Base-by-base conservation (phyloP, 2,113 vertebrate species). In the Gavia stellata region DNA sequence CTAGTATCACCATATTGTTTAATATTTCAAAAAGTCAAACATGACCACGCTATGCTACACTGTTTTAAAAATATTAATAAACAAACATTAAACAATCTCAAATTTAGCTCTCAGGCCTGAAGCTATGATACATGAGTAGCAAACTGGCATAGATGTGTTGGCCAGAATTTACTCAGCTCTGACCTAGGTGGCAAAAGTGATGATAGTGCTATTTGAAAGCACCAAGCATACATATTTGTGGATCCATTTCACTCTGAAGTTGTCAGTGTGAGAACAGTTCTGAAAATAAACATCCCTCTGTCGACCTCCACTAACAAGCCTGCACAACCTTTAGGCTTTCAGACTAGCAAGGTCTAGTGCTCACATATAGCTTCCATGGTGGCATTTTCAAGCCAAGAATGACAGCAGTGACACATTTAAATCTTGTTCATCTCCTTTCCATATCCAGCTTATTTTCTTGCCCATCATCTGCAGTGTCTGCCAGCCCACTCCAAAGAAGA, bases 221-320 rank as follows among this genome's bases (percentile, higher is more conserved):
- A 70, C 91, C 74, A 70, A 88, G 70, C 75, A 78, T 47, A 91
- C n/a, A 12, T 82, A 62, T 59, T 74, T 34, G 47, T 55, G 87
- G 80, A 94, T 86, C 75, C 80, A 42, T 66, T 58, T 86, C 63
- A 24, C 77, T 92, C 91, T 50, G 45, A 82, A 95, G 80, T 80
- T 90, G 71, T 93, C 88, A 94, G 81, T 52, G 89, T 36, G 93
- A 97, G 71, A 97, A 94, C 67, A 88, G 75, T 25, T 55, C 95
- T 94, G 94, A 97, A 95, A 95, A 96, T 96, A 97, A 97, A 96
- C 95, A 94, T 90, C 28, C 38, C 71, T 93, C 74, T 55, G 45
- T 16, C 12, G 17, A 88, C 91, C 92, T 92, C 59, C 33, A 36
- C 78, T 49, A 68, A 38, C 49, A 53, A 89, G 70, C 45, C 59